Evolutionary conservation across 2,113 vertebrate species (phyloP), one percentile per base, ranked within the genome.

Genomic region (Centropus unirufus): DNA sequence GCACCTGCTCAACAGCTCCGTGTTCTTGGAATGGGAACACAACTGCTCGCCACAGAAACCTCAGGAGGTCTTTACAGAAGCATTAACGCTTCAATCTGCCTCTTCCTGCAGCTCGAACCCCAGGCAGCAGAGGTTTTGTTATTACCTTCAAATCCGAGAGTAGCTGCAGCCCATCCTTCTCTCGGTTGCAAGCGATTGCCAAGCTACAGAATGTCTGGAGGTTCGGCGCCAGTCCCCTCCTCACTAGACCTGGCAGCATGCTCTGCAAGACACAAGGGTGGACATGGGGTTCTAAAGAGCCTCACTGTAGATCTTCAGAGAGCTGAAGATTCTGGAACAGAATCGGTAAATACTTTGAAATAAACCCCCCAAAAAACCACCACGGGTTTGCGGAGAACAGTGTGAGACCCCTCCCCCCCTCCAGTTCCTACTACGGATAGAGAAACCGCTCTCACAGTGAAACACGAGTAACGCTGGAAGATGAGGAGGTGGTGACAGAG

Each of bases 121-220:
- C 13, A 57, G 13, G 47, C 40, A 69, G 32, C 26, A 67, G 36
- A 12, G 18, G 26, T 49, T 49, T 49, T 49, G 47, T 59, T 29
- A 36, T 96, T 97, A 99, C 99, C 99, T 99, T 97, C 97, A 99
- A 98, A 95, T 99, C 98, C 1, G 96, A 88, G 14, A 99, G 98
- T 34, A 99, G 97, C 96, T 98, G 98, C 63, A 99, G 95, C 11
- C 98, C 99, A 0, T 99, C 98, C 22, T 89, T 76, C 81, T 97
- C 78, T 6, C 3, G 97, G 40, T 30, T 91, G 91, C 99, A 99
- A 74, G 98, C 99, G 4, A 99, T 97, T 5, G 99, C 99, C 34
- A 99, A 95, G 92, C 95, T 97, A 40, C 98, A 99, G 76, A 99
- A 99, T 0, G 99, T 99, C 70, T 98, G 98, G 12, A 98, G 78